Conservation (phyloP, 2,113 vertebrate genomes). For the Crocuta crocuta region DNA sequence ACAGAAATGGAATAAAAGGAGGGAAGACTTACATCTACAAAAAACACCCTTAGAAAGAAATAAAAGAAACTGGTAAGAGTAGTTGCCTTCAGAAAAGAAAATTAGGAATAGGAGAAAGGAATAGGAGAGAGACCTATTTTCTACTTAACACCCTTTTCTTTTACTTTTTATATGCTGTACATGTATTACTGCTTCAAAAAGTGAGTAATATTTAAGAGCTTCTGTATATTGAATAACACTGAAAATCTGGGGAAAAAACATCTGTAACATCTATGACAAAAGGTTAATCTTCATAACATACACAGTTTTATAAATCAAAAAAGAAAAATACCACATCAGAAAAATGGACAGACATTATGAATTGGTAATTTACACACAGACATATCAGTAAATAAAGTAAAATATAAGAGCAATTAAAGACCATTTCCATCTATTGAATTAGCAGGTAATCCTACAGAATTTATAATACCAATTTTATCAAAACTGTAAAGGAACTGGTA, state of each 20-base stretch:
- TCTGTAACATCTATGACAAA: background rate
- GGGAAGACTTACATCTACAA: background rate
- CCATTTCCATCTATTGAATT: background rate
- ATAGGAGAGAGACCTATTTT: background rate
- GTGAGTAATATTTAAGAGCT: background rate
- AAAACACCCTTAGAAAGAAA: background rate
- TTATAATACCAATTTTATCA: background rate
- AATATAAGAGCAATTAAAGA: conserved; percentile 19
- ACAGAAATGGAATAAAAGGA: background rate
- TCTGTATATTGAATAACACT: background rate
- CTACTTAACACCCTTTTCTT: background rate
- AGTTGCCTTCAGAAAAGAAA: background rate
- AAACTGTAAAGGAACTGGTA: background rate
- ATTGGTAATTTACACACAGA: background rate
- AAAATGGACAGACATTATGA: conserved; percentile 30
- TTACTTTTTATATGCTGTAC: background rate
- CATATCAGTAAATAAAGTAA: background rate
- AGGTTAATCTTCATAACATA: background rate
- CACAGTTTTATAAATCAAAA: background rate
- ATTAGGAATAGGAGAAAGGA: background rate
- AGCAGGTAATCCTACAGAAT: conserved; percentile 21
- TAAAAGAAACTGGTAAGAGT: background rate
- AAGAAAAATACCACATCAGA: background rate
- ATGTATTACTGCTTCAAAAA: background rate
- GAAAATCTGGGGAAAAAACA: background rate